Base-by-base conservation (phyloP, 2,888 invertebrate species). In the Drosophila quinaria region DNA sequence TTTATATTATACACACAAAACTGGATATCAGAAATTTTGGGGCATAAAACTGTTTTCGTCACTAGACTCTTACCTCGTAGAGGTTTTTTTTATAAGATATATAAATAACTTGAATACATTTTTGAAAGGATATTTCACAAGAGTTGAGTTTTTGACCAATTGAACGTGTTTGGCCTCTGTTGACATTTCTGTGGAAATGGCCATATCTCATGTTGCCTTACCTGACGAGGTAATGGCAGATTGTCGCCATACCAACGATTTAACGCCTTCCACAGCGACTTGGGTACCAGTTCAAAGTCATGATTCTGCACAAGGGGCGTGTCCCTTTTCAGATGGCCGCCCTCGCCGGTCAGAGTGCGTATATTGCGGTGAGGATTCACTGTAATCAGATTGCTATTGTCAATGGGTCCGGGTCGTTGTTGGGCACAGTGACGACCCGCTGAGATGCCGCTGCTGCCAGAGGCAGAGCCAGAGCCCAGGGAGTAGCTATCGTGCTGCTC, bases 211-310 rank as follows among this genome's bases (percentile, higher is more conserved):
- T 17, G 1, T 0, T 0, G 8, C 22, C 19, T 62, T 41, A 92
- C 92, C 93, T 96, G 96, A 82, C 97, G 92, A 0, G 97, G 97
- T 75, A 97, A 93, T 5, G 97, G 96, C 69, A 95, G 93, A 4
- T 96, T 96, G 10, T 95, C 95, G 25, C 96, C 96, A 93, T 97
- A 97, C 98, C 98, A 98, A 76, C 95, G 94, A 70, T 96, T 95
- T 13, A 98, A 92, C 1, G 97, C 97, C 73, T 96, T 95, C 98
- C 98, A 98, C 78, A 98, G 93, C 47, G 96, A 95, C 90, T 97
- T 97, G 1, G 97, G 97, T 54, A 98, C 94, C 50, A 97, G 93
- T 93, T 97, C 96, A 93, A 97, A 98, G 94, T 98, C 97, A 66
- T 96, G 94, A 78, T 95, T 96, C 90, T 96, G 95, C n/a, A 95